Percentiles rank a stretch among this genome's conserved stretches.
Evolutionary conservation across 2,113 vertebrate genomes (phyloP).

Genomic region (Amblyornis subalaris): DNA sequence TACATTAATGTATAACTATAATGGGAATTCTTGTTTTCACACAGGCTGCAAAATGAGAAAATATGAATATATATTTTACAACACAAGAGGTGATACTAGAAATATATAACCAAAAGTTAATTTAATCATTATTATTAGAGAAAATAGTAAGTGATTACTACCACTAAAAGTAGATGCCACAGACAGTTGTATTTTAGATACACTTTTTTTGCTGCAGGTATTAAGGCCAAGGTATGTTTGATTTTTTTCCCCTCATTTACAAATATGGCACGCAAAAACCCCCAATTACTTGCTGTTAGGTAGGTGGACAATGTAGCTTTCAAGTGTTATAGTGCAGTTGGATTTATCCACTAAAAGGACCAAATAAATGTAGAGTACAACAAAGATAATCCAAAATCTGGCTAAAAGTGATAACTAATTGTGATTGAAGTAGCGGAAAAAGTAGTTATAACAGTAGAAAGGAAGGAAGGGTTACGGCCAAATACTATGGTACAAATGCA

Average conservation of each 20-base stretch:
- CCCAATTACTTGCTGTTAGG: background rate
- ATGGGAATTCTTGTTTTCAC: background rate
- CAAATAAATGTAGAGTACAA: background rate
- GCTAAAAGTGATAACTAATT: background rate
- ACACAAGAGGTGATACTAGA: background rate
- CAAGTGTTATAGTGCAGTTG: background rate
- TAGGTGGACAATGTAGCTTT: background rate
- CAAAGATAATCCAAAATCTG: background rate
- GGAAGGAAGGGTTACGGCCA: background rate
- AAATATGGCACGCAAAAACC: background rate
- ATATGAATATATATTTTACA: background rate
- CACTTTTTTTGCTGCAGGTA: accelerated
- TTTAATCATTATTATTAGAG: background rate
- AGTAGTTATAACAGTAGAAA: background rate
- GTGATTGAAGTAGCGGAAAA: background rate
- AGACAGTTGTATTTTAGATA: background rate
- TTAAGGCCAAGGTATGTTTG: background rate
- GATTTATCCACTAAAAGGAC: background rate
- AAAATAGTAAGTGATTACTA: background rate
- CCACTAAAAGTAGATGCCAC: background rate
- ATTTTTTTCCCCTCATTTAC: background rate
- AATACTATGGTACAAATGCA: accelerated
- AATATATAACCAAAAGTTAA: background rate
- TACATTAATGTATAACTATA: background rate
- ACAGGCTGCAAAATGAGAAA: background rate